These are phyloP conservation scores for Myotis lucifugus DNA, from an alignment of 2,113 vertebrate species.

Conservation along the genomic window DNA sequence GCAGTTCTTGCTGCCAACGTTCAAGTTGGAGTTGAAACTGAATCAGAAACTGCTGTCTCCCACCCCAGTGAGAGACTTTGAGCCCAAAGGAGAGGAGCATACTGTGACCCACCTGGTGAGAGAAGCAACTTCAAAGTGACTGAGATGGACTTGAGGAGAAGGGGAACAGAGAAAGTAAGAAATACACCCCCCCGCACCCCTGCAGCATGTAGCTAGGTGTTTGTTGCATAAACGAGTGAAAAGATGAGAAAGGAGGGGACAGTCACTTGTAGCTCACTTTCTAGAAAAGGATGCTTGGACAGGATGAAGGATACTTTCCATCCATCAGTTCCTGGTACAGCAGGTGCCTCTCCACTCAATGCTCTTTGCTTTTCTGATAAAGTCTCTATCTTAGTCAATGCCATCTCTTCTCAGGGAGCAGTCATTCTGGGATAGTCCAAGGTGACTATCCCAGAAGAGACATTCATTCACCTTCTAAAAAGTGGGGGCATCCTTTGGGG, in stretches of 20 bases:
- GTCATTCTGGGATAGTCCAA: neutral
- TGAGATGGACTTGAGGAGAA: neutral
- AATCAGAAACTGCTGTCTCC: neutral
- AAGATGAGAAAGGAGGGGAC: neutral
- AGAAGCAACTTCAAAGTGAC: neutral
- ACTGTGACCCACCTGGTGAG: too few species aligned
- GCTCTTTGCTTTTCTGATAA: neutral
- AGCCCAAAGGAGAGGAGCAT: neutral
- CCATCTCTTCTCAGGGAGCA: neutral
- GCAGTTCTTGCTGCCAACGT: neutral
- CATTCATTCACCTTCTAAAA: neutral
- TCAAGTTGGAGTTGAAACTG: neutral
- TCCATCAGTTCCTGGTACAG: fast-evolving
- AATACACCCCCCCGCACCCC: neutral
- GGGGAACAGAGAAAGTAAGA: neutral
- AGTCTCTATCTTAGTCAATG: neutral
- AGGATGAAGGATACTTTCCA: neutral
- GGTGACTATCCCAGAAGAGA: neutral
- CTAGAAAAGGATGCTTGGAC: too few species aligned
- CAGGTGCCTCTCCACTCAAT: neutral
- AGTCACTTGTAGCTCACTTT: neutral
- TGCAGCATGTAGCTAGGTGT: neutral
- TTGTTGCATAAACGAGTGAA: neutral
- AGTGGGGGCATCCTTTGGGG: neutral
- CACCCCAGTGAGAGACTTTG: neutral